Evolutionary conservation across 1,140 invertebrate genomes (phyloP), one percentile per base, ranked within the genome.

Genomic region (Cyphomyrmex costatus): DNA sequence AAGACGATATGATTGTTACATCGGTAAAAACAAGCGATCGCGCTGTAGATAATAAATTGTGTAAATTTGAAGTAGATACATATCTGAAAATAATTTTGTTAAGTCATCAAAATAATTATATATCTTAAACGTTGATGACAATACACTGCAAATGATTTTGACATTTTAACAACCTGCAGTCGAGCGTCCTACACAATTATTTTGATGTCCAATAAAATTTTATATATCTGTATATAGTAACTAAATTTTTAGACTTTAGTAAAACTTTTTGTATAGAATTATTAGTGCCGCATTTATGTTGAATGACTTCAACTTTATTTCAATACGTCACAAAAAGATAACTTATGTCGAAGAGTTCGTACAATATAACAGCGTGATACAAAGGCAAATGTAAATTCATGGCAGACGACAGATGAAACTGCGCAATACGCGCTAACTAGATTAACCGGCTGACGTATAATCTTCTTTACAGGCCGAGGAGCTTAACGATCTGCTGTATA

Each of bases 401-500:
- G 42, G 8, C 46, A 42, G 42, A 51, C 16, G 71, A 24, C 61
- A 30, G 60, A n/a, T 30, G 10, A 42, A 68, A 68, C 51, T 60
- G 27, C 7, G 56, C 51, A 77, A 66, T 84, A 61, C 71, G 58
- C 51, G 70, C 86, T 61, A 74, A 78, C 84, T 36, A 61, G 78
- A 89, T 86, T 82, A 80, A 73, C 84, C 24, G 84, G 78, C 65
- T 83, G 24, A 71, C 49, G 49, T 88, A 80, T 86, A 84, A 90
- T 86, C 84, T 88, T 78, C 71, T 78, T 90, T 84, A 74, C 66
- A 53, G 71, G 78, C 58, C 51, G 65, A 21, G 42, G 46, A 65
- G 66, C 83, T 89, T 86, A 89, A 89, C 88, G 87, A 84, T 61
- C 78, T 79, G 14, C 73, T 74, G 80, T 79, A 78, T 66, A 86